These are phyloP conservation scores for Pungitius pungitius DNA, from an alignment of 2,113 vertebrate species.

Conservation along the genomic window DNA sequence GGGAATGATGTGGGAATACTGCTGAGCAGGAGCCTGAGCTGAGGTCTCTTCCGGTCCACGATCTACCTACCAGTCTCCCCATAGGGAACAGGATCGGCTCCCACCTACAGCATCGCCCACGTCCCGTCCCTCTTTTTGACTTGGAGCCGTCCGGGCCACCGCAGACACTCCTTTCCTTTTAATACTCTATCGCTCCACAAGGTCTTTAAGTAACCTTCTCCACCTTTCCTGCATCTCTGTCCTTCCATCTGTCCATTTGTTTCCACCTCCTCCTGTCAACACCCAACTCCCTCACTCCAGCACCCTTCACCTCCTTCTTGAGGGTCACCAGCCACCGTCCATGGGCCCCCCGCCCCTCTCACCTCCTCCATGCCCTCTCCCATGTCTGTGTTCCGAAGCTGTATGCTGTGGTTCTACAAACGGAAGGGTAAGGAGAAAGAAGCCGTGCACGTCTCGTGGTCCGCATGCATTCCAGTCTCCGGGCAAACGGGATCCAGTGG, in stretches of 20 bases:
- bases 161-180: conserved; percentile 42
- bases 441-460: conserved; percentile 51
- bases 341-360: conserved; percentile 73
- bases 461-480: conserved; percentile 55
- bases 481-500: conserved; percentile 29
- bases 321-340: conserved; percentile 70
- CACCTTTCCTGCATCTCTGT: conserved; percentile 53
- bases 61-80: conserved; percentile 29
- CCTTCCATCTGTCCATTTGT: conserved; percentile 51
- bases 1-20: conserved; percentile 72
- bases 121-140: conserved; percentile 57
- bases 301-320: conserved; percentile 67
- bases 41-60: conserved; percentile 60
- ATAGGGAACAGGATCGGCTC: conserved; percentile 55
- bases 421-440: conserved; percentile 94
- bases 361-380: conserved; percentile 93
- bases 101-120: conserved; percentile 30
- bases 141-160: conserved; percentile 47
- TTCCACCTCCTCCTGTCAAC: conserved; percentile 64
- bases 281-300: conserved; percentile 50
- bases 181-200: conserved; percentile 38
- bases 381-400: conserved; percentile 99
- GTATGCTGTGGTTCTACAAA: conserved; percentile 98
- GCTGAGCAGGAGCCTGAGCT: conserved; percentile 74
- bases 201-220: conserved; percentile 72